Base-by-base conservation (phyloP, 2,888 invertebrate species). In the Scaptomyza flava region DNA sequence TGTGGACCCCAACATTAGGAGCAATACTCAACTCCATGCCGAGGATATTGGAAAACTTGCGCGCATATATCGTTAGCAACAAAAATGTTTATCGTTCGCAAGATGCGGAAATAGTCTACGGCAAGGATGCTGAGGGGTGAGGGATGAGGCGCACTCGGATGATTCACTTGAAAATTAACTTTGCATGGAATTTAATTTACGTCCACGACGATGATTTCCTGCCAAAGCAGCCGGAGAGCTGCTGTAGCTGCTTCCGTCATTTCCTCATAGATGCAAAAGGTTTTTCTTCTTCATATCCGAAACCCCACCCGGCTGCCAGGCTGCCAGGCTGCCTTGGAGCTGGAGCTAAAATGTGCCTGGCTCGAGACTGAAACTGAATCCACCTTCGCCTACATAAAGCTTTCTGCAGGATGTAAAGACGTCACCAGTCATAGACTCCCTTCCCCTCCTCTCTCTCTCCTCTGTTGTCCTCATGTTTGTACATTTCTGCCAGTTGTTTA, bases 171-270 rank as follows among this genome's bases (percentile, higher is more conserved):
- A 80, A 83, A 82, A 82, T 82, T 82, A 87, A 82, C 84, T 87
- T 87, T 78, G 87, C 83, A 72, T 86, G 82, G 88, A 89, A 90
- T 90, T 89, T 89, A 90, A 90, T 90, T 90, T 89, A 87, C 89
- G 85, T 87, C 68, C 90, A 85, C 80, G 87, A 87, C 87, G 81
- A 81, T 90, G 89, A 90, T 90, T 90, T 90, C 89, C 89, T 89
- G 87, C 75, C 76, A 72, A 79, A 82, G 86, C 84, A 84, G 74
- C 67, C 62, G 62, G 62, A 62, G 47, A 14, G 27, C 9, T 14
- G 14, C 68, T 58, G 68, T 58, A 48, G 72, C 77, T 77, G 87
- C 90, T 90, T 89, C 89, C 90, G 89, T 81, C 87, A 90, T 89
- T 90, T 89, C 83, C 90, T 84, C 41, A 38, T 38, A 73, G 77